Conservation (phyloP, 1,140 invertebrate species). For the Eueides isabella region DNA sequence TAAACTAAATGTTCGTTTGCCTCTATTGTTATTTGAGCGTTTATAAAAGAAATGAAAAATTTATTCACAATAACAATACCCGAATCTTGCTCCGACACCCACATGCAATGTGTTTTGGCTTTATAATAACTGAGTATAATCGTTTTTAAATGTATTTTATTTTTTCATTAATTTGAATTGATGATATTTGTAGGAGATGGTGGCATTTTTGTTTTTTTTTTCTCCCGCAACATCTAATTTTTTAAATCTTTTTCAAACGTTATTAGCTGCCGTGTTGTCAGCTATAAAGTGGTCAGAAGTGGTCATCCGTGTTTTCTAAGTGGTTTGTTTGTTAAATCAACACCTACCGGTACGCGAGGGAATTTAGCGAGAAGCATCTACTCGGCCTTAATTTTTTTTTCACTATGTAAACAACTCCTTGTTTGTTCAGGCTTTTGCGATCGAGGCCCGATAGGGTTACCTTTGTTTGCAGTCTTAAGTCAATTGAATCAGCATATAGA, state of each 20-base stretch:
- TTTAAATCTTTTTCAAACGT: neutral
- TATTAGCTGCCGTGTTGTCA: slow-evolving; percentile 59
- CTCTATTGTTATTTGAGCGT: slow-evolving; percentile 55
- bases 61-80: slow-evolving; percentile 41
- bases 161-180: slow-evolving; percentile 13
- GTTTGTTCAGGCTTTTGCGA: slow-evolving; percentile 66
- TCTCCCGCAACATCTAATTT: slow-evolving; percentile 2
- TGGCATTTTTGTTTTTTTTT: neutral
- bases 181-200: neutral
- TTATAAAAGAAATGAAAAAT: slow-evolving; percentile 48
- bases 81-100: slow-evolving; percentile 40
- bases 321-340: slow-evolving; percentile 69
- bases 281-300: slow-evolving; percentile 64
- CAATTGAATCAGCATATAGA: slow-evolving; percentile 53
- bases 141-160: slow-evolving; percentile 12
- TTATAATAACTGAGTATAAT: neutral
- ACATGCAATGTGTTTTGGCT: slow-evolving; percentile 28
- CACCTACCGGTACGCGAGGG: slow-evolving; percentile 65
- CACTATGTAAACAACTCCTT: slow-evolving; percentile 59
- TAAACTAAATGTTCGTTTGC: slow-evolving; percentile 53
- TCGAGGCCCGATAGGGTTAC: slow-evolving; percentile 70
- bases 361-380: slow-evolving; percentile 67
- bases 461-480: slow-evolving; percentile 61
- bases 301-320: slow-evolving; percentile 59
- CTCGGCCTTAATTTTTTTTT: slow-evolving; percentile 63